Evolutionary conservation across 2,797 vertebrate genomes (phyloP).

Genomic region (Phoeniculus purpureus): DNA sequence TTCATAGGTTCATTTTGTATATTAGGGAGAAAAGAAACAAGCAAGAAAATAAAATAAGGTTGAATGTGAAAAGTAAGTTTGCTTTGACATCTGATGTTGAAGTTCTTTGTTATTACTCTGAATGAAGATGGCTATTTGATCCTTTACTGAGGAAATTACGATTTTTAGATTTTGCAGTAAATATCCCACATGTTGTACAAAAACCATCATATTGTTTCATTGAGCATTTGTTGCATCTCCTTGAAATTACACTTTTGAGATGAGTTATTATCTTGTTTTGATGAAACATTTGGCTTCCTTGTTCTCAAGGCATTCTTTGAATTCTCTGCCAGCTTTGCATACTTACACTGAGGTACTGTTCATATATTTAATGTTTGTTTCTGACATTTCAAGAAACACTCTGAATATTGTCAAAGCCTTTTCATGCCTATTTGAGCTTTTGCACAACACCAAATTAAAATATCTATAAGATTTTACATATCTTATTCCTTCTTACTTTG

Average conservation of each 20-base stretch:
- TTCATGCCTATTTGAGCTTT: neutral
- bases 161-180: slow-evolving; percentile 36
- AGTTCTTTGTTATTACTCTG: neutral
- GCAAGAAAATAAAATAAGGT: neutral
- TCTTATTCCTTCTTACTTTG: neutral
- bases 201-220: neutral
- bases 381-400: neutral
- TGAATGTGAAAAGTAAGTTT: slow-evolving; percentile 17
- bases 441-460: neutral
- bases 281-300: slow-evolving; percentile 41
- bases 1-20: neutral
- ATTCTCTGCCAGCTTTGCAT: slow-evolving; percentile 2
- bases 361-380: slow-evolving; percentile 19
- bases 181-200: neutral
- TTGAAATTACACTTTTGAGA: slow-evolving; percentile 45
- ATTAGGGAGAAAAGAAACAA: neutral
- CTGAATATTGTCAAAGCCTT: neutral
- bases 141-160: slow-evolving; percentile 17
- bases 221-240: slow-evolving; percentile 24
- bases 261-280: slow-evolving; percentile 65
- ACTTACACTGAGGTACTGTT: slow-evolving; percentile 35
- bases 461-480: neutral
- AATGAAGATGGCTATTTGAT: slow-evolving; percentile 23
- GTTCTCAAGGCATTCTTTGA: slow-evolving; percentile 32
- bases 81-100: slow-evolving; percentile 15